These are phyloP conservation scores for Isichthys henryi DNA, from an alignment of 2,113 vertebrate species.

Conservation along the genomic window DNA sequence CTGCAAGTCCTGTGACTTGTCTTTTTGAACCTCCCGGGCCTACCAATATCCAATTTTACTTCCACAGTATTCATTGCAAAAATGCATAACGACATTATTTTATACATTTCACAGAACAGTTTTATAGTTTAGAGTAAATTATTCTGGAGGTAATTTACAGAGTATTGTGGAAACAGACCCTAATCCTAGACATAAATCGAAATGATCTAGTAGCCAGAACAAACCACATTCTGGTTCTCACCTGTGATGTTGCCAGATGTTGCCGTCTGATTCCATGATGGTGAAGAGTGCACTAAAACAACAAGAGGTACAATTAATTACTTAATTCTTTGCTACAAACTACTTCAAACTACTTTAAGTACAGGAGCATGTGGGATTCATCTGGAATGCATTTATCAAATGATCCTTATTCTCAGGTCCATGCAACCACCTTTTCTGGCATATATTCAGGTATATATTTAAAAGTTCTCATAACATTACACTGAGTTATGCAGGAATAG, in stretches of 20 bases:
- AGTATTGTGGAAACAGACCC: neutral
- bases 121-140: neutral
- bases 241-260: slow-evolving; percentile 37
- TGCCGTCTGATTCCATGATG: slow-evolving; percentile 46
- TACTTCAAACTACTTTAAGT: neutral
- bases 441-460: neutral
- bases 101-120: neutral
- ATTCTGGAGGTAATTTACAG: neutral
- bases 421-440: neutral
- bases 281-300: slow-evolving; percentile 47
- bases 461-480: neutral
- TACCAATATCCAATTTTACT: too few species aligned
- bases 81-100: neutral
- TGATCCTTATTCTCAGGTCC: neutral
- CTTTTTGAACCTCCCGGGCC: too few species aligned
- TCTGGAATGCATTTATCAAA: neutral
- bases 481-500: slow-evolving; percentile 5
- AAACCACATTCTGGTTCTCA: slow-evolving; percentile 27
- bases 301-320: slow-evolving; percentile 24
- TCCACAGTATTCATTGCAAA: too few species aligned
- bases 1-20: too few species aligned
- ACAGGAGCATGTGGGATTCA: too few species aligned
- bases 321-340: neutral
- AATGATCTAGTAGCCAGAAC: neutral
- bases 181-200: neutral